Conservation (phyloP, 2,888 invertebrate species). For the Pediacus dermestoides region DNA sequence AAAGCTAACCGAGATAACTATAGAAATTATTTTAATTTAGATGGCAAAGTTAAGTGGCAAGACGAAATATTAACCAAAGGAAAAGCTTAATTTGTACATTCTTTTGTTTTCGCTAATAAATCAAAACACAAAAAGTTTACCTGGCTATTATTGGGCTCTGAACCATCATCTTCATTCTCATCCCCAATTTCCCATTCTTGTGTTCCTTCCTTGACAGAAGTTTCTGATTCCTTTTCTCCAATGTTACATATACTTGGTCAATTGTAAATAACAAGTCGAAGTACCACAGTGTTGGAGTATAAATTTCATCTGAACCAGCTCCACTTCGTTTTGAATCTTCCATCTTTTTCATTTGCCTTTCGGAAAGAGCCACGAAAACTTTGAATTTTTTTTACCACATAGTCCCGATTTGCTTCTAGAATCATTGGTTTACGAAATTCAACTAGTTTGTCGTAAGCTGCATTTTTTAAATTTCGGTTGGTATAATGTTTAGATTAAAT, state of each 20-base stretch:
- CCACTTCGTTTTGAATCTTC: conserved; percentile 12
- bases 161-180: not conserved
- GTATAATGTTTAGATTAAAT: conserved; percentile 1
- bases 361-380: conserved; percentile 11
- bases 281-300: conserved; percentile 11
- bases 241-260: conserved; percentile 5
- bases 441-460: conserved; percentile 8
- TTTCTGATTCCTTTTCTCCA: not conserved
- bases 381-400: conserved; percentile 11
- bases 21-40: conserved; percentile 1
- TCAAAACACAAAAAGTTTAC: not conserved
- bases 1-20: conserved; percentile 8
- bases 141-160: not conserved
- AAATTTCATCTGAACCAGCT: conserved; percentile 7
- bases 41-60: conserved; percentile 2
- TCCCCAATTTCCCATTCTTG: conserved; percentile 1
- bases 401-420: conserved; percentile 9
- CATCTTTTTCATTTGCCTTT: conserved; percentile 13
- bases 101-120: not conserved
- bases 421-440: conserved; percentile 10
- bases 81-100: not conserved
- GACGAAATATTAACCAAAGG: too few species aligned
- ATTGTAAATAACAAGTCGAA: conserved; percentile 6
- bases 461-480: conserved; percentile 9
- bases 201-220: too few species aligned